These are phyloP conservation scores for Mactra quadrangularis DNA, from an alignment of 1,140 invertebrate species.

Conservation along the genomic window DNA sequence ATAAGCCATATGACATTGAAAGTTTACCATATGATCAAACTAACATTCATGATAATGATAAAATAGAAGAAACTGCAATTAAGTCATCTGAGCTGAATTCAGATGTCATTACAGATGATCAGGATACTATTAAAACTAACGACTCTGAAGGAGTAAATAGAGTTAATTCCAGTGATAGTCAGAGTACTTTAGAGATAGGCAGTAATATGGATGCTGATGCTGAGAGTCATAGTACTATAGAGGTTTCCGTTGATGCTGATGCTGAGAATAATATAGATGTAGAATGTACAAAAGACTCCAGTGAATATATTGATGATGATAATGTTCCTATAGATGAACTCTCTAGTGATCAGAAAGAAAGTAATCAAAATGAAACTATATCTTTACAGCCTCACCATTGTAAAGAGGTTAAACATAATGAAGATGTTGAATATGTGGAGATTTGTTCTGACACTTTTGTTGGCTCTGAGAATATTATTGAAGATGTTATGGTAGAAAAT, in stretches of 20 bases:
- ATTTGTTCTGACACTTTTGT: too few relatives aligned
- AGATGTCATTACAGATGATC: background rate
- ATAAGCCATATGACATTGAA: conserved; percentile 40
- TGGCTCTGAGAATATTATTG: too few relatives aligned
- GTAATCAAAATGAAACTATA: too few relatives aligned
- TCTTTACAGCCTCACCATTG: too few relatives aligned
- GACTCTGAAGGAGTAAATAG: background rate
- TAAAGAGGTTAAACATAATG: too few relatives aligned
- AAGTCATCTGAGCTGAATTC: background rate
- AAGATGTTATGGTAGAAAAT: too few relatives aligned
- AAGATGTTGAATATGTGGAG: too few relatives aligned
- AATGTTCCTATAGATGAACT: too few relatives aligned
- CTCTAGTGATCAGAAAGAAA: too few relatives aligned
- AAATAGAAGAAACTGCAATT: background rate
- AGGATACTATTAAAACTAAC: background rate
- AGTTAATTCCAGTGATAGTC: background rate
- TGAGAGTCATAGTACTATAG: background rate
- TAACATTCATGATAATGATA: background rate
- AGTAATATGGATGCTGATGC: background rate
- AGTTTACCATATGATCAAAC: conserved; percentile 11
- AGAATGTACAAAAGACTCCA: background rate
- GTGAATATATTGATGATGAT: too few relatives aligned
- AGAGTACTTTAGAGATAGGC: background rate
- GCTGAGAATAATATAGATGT: background rate
- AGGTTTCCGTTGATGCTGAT: background rate